Conservation (phyloP, 2,888 invertebrate species). For the Dendrolimus pini region DNA sequence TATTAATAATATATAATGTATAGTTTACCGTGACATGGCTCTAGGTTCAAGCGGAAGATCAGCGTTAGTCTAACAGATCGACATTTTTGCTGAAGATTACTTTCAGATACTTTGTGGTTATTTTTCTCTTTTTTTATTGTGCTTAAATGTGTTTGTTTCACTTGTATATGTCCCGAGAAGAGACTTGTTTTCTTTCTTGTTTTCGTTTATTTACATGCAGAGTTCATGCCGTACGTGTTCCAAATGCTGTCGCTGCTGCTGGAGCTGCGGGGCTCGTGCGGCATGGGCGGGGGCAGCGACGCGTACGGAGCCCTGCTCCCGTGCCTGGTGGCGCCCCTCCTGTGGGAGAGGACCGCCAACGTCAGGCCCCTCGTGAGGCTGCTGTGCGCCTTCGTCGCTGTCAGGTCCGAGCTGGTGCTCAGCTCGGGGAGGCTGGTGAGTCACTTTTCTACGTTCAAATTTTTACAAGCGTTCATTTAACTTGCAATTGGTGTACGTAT, state of each 20-base stretch:
- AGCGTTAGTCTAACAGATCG: too few relatives aligned
- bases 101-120: too few relatives aligned
- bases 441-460: constrained; percentile 5
- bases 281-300: constrained; percentile 77
- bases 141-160: too few relatives aligned
- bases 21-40: too few relatives aligned
- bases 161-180: too few relatives aligned
- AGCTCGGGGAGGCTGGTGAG: constrained; percentile 83
- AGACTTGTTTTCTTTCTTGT: too few relatives aligned
- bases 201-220: constrained; percentile 46
- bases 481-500: too few relatives aligned
- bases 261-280: constrained; percentile 79
- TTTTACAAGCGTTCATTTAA: too few relatives aligned
- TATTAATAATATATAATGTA: too few relatives aligned
- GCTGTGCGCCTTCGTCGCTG: constrained; percentile 88
- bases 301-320: constrained; percentile 94
- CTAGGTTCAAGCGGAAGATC: too few relatives aligned
- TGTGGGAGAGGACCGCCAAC: constrained; percentile 97
- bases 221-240: constrained; percentile 99
- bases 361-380: constrained; percentile 95
- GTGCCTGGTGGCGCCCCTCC: constrained; percentile 89
- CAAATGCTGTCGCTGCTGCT: constrained; percentile 95
- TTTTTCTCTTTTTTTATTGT: too few relatives aligned
- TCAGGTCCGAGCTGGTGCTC: constrained; percentile 40
- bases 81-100: too few relatives aligned